These are phyloP conservation scores for Drosophila meridionalis DNA, from an alignment of 2,888 invertebrate genomes.

Conservation along the genomic window DNA sequence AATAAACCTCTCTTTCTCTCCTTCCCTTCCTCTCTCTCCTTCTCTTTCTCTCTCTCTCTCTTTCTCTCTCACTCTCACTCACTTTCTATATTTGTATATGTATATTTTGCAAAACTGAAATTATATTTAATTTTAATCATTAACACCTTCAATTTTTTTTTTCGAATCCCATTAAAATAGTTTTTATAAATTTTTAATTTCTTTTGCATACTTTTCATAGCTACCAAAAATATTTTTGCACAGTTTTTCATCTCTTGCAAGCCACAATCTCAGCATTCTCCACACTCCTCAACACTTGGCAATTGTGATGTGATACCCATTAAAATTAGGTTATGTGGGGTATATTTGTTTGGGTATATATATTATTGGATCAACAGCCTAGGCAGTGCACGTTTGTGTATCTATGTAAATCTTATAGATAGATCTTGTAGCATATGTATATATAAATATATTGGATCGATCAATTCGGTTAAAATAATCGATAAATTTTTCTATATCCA, in stretches of 20 bases:
- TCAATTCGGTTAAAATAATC: neutral
- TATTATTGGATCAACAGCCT: neutral
- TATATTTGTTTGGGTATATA: neutral
- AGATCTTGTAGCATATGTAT: too few relatives aligned
- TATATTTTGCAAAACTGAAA: too few relatives aligned
- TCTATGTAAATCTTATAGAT: too few relatives aligned
- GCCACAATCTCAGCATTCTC: constrained; percentile 7
- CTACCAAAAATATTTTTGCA: constrained; percentile 7
- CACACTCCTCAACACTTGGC: constrained; percentile 6
- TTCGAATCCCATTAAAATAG: neutral
- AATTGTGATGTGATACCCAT: neutral
- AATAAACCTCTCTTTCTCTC: too few relatives aligned
- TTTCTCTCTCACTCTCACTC: neutral
- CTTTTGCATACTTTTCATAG: constrained; percentile 1
- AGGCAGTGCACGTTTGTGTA: neutral
- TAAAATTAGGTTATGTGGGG: neutral
- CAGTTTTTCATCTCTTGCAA: neutral
- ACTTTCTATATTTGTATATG: neutral
- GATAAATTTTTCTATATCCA: neutral
- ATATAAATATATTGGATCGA: neutral
- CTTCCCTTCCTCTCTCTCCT: too few relatives aligned
- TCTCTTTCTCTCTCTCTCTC: neutral
- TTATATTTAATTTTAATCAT: neutral
- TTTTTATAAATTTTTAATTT: constrained; percentile 1
- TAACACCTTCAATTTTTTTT: neutral